Base-by-base conservation (phyloP, 2,888 invertebrate species). In the Seira ritae region DNA sequence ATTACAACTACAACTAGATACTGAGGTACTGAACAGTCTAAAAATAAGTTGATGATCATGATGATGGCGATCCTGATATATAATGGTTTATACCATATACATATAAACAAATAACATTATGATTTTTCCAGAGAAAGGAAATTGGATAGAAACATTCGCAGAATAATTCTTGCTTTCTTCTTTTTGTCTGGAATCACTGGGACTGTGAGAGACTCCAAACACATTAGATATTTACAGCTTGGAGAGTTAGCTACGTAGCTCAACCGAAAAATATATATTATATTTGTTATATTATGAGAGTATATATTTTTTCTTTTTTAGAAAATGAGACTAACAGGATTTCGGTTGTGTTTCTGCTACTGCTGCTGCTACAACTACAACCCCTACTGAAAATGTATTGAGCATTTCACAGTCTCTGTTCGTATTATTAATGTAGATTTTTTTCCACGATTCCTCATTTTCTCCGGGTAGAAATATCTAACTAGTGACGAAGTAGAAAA, bases 81-180 rank as follows among this genome's bases (percentile, higher is more conserved):
- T 71, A 75, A 75, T 75, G 70, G 65, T 66, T 81, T 66, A 19
- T 62, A 69, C 70, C 23, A 4, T 60, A 42, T n/a, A n/a, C n/a
- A 73, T 69, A 81, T 75, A 76, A 81, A 76, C 81, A 81, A 81
- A 76, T 77, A 82, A 68, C 82, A 77, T 82, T 82, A 77, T 82
- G 82, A 82, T 82, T 82, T 82, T 82, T 82, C 82, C 72, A 76
- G 76, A 76, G 72, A 82, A 82, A 82, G 77, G 76, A 76, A 82
- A 77, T 77, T 82, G 82, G 82, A 82, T 77, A 82, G 82, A 77
- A 82, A 72, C 82, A 82, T 68, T 82, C 68, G 60, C 75, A 72
- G 76, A 82, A 76, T 82, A 82, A 75, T 50, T 50, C 50, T 50
- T 50, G 50, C 50, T n/a, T n/a, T 3, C 17, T 50, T 3, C 17